Evolutionary conservation across 1,140 invertebrate species (phyloP).

Genomic region (Spodoptera litura): DNA sequence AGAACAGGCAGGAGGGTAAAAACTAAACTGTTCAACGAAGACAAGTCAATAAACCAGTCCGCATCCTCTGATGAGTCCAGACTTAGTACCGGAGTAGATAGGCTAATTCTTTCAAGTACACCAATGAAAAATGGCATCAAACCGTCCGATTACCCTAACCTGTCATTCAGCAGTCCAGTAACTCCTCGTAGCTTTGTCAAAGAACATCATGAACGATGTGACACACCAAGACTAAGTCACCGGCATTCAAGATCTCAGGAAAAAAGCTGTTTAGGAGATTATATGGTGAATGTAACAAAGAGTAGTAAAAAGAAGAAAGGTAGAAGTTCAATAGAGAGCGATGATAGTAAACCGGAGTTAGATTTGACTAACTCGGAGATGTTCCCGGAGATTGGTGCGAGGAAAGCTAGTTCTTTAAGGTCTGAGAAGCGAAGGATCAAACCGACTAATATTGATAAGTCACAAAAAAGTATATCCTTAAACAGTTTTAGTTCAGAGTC

Average conservation of each 20-base stretch:
- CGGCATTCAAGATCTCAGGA: conserved; percentile 73
- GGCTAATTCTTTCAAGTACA: conserved; percentile 71
- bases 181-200: conserved; percentile 67
- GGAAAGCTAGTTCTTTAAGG: conserved; percentile 70
- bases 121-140: conserved; percentile 85
- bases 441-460: conserved; percentile 79
- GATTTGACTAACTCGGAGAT: conserved; percentile 78
- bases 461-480: conserved; percentile 72
- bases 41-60: conserved; percentile 63
- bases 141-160: conserved; percentile 76
- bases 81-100: conserved; percentile 70
- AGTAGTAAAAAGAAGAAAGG: conserved; percentile 74
- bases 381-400: conserved; percentile 80
- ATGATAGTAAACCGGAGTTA: conserved; percentile 66
- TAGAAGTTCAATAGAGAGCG: conserved; percentile 71
- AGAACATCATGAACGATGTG: conserved; percentile 70
- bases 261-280: conserved; percentile 78
- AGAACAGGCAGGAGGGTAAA: conserved; percentile 71
- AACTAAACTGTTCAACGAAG: conserved; percentile 77
- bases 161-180: conserved; percentile 68
- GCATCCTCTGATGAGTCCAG: conserved; percentile 77
- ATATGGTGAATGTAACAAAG: conserved; percentile 67
- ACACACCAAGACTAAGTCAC: conserved; percentile 69
- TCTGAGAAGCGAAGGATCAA: conserved; percentile 79
- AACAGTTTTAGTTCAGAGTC: conserved; percentile 72